Percentiles rank a stretch among this genome's conserved stretches.
phyloP scores from a whole-genome alignment of 2,888 invertebrate genomes.

The Timema cristinae region DNA sequence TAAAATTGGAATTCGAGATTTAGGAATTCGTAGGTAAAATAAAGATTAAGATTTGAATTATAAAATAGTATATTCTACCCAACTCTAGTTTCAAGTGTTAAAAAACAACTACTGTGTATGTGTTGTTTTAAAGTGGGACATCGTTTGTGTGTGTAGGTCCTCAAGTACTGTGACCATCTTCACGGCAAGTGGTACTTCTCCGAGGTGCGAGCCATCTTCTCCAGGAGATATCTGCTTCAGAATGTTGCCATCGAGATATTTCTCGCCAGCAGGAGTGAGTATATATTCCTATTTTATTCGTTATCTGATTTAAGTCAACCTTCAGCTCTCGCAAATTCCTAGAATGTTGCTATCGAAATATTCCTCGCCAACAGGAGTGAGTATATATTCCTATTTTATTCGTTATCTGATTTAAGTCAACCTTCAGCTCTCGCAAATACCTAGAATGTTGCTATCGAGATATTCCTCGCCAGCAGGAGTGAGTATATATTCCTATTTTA shows the following conservation, averaged over 20 bases:
- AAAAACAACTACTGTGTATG: too few relatives aligned
- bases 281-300: too few relatives aligned
- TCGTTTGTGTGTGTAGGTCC: slow-evolving; percentile 61
- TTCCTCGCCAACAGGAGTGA: slow-evolving; percentile 98
- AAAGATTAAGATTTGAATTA: too few relatives aligned
- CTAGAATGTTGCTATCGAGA: slow-evolving; percentile 96
- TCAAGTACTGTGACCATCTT: slow-evolving; percentile 96
- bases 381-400: too few relatives aligned
- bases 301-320: too few relatives aligned
- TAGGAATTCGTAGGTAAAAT: too few relatives aligned
- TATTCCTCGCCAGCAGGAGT: slow-evolving; percentile 98
- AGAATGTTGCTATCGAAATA: slow-evolving; percentile 96
- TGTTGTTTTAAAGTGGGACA: neutral
- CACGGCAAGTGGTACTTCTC: slow-evolving; percentile 99
- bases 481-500: slow-evolving; percentile 47
- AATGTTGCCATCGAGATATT: slow-evolving; percentile 98
- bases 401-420: too few relatives aligned
- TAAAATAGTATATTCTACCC: too few relatives aligned
- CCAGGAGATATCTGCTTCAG: slow-evolving; percentile 92
- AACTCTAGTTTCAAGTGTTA: too few relatives aligned
- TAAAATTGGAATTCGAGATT: too few relatives aligned
- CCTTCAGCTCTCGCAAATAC: too few relatives aligned
- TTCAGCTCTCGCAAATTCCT: too few relatives aligned
- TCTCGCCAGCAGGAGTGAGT: slow-evolving; percentile 95
- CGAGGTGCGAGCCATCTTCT: slow-evolving; percentile 98